A percentile compares a stretch with the other conserved stretches of the same genome.
Conservation (phyloP, 2,113 vertebrate genomes). For the Heterotilapia buettikoferi region DNA sequence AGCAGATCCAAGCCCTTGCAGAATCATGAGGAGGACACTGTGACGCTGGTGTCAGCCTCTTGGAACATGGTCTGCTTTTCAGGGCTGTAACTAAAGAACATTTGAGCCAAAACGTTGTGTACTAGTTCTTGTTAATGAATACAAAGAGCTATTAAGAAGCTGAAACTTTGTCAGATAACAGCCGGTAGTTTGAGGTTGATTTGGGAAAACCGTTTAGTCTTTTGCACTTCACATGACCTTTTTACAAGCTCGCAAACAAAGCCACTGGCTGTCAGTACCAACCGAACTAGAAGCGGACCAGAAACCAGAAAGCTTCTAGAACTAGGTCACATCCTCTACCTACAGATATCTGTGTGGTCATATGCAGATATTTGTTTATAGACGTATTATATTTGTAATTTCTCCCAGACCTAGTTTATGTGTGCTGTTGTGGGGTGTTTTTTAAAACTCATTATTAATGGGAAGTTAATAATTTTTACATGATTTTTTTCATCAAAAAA, state of each 20-base stretch:
- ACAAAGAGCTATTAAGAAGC: not conserved
- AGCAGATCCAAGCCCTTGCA: not conserved
- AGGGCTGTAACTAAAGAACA: not conserved
- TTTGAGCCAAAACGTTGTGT: not conserved
- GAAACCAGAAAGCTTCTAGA: not conserved
- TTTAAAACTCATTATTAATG: not conserved
- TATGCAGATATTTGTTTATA: not conserved
- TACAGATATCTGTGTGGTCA: not conserved
- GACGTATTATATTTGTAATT: not conserved
- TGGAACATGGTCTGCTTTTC: not conserved
- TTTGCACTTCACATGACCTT: not conserved
- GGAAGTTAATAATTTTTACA: not conserved
- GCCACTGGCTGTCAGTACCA: not conserved
- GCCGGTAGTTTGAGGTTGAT: not conserved
- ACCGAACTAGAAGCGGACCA: not conserved
- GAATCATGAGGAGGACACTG: not conserved
- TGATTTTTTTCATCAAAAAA: not conserved
- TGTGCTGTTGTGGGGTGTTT: not conserved
- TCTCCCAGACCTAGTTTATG: not conserved
- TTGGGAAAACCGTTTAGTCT: not conserved
- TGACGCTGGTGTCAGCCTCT: not conserved
- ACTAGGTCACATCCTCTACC: not conserved
- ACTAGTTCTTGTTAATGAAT: not conserved
- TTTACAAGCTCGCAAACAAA: not conserved
- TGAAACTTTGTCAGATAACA: not conserved